phyloP scores from a whole-genome alignment of 2,888 invertebrate genomes.

The Agrochola macilenta region DNA sequence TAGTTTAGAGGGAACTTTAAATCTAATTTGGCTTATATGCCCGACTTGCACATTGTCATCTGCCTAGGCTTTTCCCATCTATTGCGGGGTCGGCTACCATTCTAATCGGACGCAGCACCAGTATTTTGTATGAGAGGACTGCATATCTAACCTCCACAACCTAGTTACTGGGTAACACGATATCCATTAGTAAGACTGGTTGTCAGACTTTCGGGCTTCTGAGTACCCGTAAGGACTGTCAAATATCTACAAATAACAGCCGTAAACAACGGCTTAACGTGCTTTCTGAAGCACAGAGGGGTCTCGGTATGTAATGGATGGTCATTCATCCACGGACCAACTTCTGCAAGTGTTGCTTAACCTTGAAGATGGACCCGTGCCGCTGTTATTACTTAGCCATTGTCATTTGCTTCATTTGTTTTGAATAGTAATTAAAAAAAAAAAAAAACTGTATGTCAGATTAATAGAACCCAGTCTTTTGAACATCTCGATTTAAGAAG shows the following conservation, averaged over 20 bases:
- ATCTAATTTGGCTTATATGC: neutral
- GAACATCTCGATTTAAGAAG: slow-evolving; percentile 72
- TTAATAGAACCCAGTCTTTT: slow-evolving; percentile 23
- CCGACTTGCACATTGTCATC: neutral
- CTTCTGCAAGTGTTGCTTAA: neutral
- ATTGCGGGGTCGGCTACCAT: neutral
- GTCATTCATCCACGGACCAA: too few relatives aligned
- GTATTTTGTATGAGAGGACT: neutral
- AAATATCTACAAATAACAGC: neutral
- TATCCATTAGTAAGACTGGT: neutral
- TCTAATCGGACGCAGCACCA: neutral
- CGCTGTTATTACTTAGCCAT: neutral
- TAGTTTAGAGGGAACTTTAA: neutral
- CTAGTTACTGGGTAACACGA: neutral
- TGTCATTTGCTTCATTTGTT: neutral
- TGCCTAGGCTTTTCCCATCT: too few relatives aligned
- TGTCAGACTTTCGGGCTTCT: neutral
- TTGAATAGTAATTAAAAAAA: neutral
- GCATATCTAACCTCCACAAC: neutral
- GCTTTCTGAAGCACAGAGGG: neutral
- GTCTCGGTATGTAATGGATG: neutral
- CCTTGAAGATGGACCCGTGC: neutral
- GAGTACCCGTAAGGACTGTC: neutral
- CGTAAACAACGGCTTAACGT: neutral
- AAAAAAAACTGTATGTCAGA: slow-evolving; percentile 2